These are phyloP conservation scores for Endomychus coccineus DNA, from an alignment of 2,888 invertebrate species.

Conservation along the genomic window DNA sequence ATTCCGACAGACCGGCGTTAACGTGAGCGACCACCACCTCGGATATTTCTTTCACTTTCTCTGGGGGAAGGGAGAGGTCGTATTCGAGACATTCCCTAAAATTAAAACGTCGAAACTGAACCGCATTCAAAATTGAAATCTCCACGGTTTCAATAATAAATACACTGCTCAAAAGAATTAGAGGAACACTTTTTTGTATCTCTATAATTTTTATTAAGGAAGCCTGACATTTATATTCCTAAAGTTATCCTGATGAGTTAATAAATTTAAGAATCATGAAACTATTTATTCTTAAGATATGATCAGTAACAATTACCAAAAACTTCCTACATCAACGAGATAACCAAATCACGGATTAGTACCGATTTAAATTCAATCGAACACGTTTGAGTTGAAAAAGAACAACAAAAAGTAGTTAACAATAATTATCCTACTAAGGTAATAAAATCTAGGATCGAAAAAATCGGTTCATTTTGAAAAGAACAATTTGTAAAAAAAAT, in stretches of 20 bases:
- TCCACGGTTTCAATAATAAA: neutral
- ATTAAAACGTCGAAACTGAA: constrained; percentile 15
- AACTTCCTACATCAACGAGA: too few species aligned
- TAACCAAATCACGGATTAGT: too few species aligned
- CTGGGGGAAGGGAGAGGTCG: constrained; percentile 82
- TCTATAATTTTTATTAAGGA: too few species aligned
- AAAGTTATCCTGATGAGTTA: too few species aligned
- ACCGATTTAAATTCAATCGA: too few species aligned
- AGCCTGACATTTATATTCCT: too few species aligned
- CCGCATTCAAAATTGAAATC: neutral
- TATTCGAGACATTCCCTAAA: constrained; percentile 73
- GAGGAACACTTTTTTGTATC: too few species aligned
- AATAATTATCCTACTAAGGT: neutral
- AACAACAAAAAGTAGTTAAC: neutral
- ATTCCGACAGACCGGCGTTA: constrained; percentile 72
- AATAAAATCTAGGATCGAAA: constrained; percentile 1
- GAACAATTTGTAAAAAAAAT: neutral
- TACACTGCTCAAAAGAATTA: too few species aligned
- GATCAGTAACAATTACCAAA: too few species aligned
- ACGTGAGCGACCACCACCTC: constrained; percentile 81
- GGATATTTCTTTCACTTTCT: constrained; percentile 83
- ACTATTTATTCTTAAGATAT: too few species aligned
- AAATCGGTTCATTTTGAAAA: neutral
- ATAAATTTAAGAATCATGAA: too few species aligned
- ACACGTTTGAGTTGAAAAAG: too few species aligned